Conservation (phyloP, 2,888 invertebrate genomes). For the Polyploca ridens region DNA sequence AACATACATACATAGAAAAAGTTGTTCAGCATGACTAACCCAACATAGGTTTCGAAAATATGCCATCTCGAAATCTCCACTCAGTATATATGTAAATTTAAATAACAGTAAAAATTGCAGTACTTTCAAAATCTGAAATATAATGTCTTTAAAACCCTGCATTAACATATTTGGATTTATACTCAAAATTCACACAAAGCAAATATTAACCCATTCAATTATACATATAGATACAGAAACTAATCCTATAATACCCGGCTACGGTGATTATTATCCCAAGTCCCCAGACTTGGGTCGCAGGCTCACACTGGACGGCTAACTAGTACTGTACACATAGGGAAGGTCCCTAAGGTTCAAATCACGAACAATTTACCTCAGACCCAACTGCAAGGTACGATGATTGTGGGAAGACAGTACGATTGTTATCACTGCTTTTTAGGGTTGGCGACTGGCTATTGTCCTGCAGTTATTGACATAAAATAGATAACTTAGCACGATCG, state of each 20-base stretch:
- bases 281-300: neutral
- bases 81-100: too few species aligned
- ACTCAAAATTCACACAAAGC: too few species aligned
- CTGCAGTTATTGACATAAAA: neutral
- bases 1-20: too few species aligned
- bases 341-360: slow-evolving; percentile 15
- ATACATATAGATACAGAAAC: too few species aligned
- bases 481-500: neutral
- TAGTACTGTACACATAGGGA: neutral
- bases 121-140: too few species aligned
- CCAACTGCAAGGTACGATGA: slow-evolving; percentile 16
- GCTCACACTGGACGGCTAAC: neutral
- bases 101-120: too few species aligned
- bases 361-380: slow-evolving; percentile 19
- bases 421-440: neutral
- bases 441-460: neutral
- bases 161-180: too few species aligned
- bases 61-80: too few species aligned
- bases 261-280: neutral
- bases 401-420: slow-evolving; percentile 16
- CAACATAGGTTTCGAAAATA: too few species aligned
- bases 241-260: neutral
- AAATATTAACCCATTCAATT: too few species aligned
- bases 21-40: too few species aligned
- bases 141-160: too few species aligned